A percentile compares a stretch with the other conserved stretches of the same genome.
These are phyloP conservation scores for Cygnus olor DNA, from an alignment of 2,797 vertebrate genomes.

Conservation along the genomic window DNA sequence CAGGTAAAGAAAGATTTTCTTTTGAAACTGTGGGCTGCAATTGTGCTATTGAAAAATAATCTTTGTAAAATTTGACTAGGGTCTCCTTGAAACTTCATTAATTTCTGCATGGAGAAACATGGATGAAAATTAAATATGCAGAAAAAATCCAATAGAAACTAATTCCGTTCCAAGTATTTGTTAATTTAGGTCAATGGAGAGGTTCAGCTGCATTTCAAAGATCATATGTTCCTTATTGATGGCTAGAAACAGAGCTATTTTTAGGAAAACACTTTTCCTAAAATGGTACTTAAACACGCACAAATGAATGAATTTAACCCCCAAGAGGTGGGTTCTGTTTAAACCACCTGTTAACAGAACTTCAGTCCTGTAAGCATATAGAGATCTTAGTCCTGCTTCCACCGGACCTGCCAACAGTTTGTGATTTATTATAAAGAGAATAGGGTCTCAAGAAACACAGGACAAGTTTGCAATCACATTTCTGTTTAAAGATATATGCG, in stretches of 20 bases:
- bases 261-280: neutral
- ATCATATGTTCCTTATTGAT: neutral
- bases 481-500: neutral
- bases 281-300: neutral
- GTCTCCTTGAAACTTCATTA: neutral
- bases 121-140: neutral
- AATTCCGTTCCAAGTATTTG: neutral
- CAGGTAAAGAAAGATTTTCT: neutral
- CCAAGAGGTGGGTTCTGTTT: neutral
- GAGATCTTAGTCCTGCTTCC: neutral
- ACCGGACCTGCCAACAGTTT: neutral
- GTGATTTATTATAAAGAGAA: neutral
- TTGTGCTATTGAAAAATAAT: neutral
- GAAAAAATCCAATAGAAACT: neutral
- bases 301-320: neutral
- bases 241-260: neutral
- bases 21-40: neutral
- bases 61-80: neutral
- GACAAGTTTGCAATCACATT: neutral
- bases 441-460: neutral
- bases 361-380: neutral
- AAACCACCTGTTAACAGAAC: neutral
- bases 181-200: neutral
- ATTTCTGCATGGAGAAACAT: neutral
- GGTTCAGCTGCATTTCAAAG: neutral